phyloP scores from a whole-genome alignment of 2,797 vertebrate genomes.

The Manis pentadactyla region DNA sequence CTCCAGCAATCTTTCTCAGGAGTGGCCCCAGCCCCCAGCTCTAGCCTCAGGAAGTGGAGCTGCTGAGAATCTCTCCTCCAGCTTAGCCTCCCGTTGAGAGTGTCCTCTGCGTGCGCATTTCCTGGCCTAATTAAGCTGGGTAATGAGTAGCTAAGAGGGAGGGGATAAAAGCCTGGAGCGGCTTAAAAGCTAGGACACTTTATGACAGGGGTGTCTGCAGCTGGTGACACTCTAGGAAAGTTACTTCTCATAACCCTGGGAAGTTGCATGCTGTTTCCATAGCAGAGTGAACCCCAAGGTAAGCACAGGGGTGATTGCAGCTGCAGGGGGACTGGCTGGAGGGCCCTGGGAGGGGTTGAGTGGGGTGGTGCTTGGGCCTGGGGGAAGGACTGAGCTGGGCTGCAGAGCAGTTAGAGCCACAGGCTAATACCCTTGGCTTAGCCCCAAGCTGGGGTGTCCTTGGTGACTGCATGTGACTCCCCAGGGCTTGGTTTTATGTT shows the following conservation, averaged over 20 bases:
- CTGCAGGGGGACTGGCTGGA: not conserved
- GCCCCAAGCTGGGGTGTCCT: conserved; percentile 17
- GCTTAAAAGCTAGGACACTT: conserved; percentile 68
- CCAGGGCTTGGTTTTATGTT: conserved; percentile 17
- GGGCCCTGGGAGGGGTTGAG: not conserved
- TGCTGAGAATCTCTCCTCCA: conserved; percentile 48
- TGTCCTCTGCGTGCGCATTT: conserved; percentile 62
- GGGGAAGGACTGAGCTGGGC: not conserved
- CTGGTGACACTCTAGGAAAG: conserved; percentile 65
- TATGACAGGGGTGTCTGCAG: conserved; percentile 74
- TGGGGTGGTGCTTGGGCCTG: not conserved
- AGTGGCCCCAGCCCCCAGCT: conserved; percentile 63
- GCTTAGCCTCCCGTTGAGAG: conserved; percentile 57
- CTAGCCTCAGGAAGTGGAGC: conserved; percentile 67
- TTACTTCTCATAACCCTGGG: conserved; percentile 56
- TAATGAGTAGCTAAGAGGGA: conserved; percentile 77
- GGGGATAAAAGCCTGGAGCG: conserved; percentile 68
- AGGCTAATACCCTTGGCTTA: conserved; percentile 33
- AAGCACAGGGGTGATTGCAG: not conserved
- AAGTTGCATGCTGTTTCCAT: conserved; percentile 37
- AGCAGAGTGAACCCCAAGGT: conserved; percentile 12
- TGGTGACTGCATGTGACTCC: conserved; percentile 3
- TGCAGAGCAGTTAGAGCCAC: not conserved
- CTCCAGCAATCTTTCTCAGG: not conserved
- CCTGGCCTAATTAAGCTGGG: conserved; percentile 79